Conservation (phyloP, 1,140 invertebrate species). For the Leptopilina clavipes region DNA sequence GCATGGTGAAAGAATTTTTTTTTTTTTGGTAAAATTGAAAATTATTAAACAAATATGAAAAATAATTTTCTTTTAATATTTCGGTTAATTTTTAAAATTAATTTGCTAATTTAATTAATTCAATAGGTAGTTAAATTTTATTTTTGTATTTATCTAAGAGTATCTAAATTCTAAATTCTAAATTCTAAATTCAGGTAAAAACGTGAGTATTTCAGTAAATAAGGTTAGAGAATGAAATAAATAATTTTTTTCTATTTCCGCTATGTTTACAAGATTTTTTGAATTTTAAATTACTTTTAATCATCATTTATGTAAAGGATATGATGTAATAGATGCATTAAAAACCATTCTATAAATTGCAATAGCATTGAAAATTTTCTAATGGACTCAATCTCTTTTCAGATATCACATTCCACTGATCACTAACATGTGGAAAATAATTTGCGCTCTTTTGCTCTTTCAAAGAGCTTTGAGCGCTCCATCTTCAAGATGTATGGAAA, state of each 20-base stretch:
- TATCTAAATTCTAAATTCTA: no score
- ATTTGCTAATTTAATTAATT: no score
- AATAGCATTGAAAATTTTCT: not conserved
- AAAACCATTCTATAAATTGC: not conserved
- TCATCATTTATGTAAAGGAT: not conserved
- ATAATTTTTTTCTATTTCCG: not conserved
- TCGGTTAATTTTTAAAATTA: no score
- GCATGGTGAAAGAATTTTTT: not conserved
- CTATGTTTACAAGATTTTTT: constrained; percentile 1
- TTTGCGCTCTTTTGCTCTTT: constrained; percentile 3
- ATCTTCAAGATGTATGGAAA: not conserved
- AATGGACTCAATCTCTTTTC: not conserved
- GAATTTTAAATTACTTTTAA: constrained; percentile 5
- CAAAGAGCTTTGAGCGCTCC: constrained; percentile 4
- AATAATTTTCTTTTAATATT: not conserved
- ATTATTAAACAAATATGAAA: no score
- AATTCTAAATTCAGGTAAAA: no score
- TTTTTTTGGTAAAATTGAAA: no score
- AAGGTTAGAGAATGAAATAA: not conserved
- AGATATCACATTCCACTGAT: not conserved
- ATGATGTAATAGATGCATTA: constrained; percentile 2
- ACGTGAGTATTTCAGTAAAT: not conserved
- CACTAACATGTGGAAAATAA: constrained; percentile 18
- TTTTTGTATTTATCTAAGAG: no score
- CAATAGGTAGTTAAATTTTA: no score